Evolutionary conservation across 2,888 invertebrate species (phyloP).

Genomic region (Tetragonisca angustula): DNA sequence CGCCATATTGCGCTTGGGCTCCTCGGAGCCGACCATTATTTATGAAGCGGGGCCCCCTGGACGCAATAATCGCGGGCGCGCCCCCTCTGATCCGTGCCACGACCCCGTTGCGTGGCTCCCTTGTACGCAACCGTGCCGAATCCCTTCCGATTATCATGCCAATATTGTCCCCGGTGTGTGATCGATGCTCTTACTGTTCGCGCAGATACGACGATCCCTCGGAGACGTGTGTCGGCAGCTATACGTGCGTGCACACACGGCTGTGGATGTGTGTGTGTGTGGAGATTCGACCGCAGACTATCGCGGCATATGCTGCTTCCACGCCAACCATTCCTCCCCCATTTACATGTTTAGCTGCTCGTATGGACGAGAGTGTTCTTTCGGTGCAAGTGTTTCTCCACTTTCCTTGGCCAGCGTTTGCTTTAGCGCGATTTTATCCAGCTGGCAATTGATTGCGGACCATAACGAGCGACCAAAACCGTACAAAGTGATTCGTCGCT

Average conservation of each 20-base stretch:
- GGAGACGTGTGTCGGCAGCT: conserved; percentile 48
- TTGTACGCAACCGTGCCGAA: conserved; percentile 72
- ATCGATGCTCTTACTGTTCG: conserved; percentile 76
- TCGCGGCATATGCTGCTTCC: conserved; percentile 64
- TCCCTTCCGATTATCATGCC: conserved; percentile 79
- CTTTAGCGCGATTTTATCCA: background rate
- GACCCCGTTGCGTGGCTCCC: conserved; percentile 41
- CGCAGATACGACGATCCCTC: conserved; percentile 70
- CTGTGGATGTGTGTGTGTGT: conserved; percentile 34
- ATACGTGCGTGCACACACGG: conserved; percentile 14
- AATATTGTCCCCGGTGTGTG: conserved; percentile 79
- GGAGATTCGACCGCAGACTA: conserved; percentile 67
- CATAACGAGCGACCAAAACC: too few relatives aligned
- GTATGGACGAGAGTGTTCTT: background rate
- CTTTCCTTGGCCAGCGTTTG: background rate
- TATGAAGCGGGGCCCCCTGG: conserved; percentile 43
- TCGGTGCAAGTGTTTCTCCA: background rate
- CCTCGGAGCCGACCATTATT: conserved; percentile 52
- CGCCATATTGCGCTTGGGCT: conserved; percentile 53
- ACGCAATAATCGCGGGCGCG: conserved; percentile 59
- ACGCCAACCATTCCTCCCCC: conserved; percentile 53
- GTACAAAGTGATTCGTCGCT: too few relatives aligned
- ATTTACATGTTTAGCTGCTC: conserved; percentile 57
- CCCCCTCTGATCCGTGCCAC: conserved; percentile 44
- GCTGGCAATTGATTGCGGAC: too few relatives aligned